Percentiles rank a stretch among this genome's conserved stretches.
Evolutionary conservation across 2,113 vertebrate species (phyloP).

Genomic region (Excalfactoria chinensis): DNA sequence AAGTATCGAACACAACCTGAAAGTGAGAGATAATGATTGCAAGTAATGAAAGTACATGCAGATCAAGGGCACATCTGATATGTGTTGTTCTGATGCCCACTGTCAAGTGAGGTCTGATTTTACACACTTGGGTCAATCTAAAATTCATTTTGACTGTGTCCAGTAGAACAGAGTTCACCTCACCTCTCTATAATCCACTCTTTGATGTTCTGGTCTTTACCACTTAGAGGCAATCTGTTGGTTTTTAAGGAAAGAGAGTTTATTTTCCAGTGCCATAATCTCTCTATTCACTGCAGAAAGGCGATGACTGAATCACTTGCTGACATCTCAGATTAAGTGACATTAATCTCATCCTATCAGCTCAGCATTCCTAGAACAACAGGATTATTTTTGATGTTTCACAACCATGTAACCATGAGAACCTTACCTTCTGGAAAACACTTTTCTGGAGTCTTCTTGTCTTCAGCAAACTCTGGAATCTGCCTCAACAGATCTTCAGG

Average conservation of each 20-base stretch:
- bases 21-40: not conserved
- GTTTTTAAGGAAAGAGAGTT: accelerated
- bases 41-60: not conserved
- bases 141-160: not conserved
- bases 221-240: not conserved
- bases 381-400: not conserved
- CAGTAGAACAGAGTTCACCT: not conserved
- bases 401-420: not conserved
- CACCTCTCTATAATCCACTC: not conserved
- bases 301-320: not conserved
- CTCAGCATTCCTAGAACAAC: not conserved
- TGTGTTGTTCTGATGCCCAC: not conserved
- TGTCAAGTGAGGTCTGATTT: not conserved
- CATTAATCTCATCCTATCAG: not conserved
- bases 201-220: accelerated
- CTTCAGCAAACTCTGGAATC: conserved; percentile 82
- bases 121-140: accelerated
- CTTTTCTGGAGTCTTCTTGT: conserved; percentile 86
- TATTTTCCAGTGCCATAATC: not conserved
- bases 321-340: not conserved
- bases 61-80: not conserved
- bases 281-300: not conserved
- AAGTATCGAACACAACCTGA: conserved; percentile 83
- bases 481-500: conserved; percentile 85
- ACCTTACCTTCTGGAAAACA: conserved; percentile 92